Evolutionary conservation across 2,113 vertebrate genomes (phyloP).

Genomic region (Sinocyclocheilus rhinocerous): DNA sequence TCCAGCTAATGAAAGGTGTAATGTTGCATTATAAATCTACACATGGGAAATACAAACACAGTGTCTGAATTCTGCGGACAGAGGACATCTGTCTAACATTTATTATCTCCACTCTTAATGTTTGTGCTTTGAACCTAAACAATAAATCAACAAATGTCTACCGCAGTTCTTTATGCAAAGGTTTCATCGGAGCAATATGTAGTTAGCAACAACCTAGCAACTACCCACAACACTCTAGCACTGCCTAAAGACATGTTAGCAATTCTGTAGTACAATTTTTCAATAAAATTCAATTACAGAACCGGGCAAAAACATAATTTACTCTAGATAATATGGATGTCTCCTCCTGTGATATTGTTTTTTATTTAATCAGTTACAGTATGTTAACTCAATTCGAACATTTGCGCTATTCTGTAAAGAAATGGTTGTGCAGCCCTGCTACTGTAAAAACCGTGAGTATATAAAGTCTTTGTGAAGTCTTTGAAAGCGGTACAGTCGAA

Average conservation of each 20-base stretch:
- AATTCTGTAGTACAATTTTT: not conserved
- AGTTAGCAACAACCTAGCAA: not conserved
- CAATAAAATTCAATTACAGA: not conserved
- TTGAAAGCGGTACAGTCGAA: slow-evolving; percentile 50
- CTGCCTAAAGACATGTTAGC: not conserved
- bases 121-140: not conserved
- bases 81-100: not conserved
- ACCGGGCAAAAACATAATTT: not conserved
- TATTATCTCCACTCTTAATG: not conserved
- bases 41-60: slow-evolving; percentile 8
- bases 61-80: slow-evolving; percentile 19
- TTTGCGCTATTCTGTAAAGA: too few species aligned
- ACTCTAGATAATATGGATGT: not conserved
- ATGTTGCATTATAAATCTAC: slow-evolving; percentile 48
- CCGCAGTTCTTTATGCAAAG: not conserved
- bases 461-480: slow-evolving; percentile 57
- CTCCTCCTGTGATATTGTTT: not conserved
- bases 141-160: not conserved
- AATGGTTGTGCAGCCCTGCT: not conserved
- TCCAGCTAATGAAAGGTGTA: slow-evolving; percentile 52
- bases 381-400: not conserved
- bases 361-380: not conserved
- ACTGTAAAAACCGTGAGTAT: not conserved
- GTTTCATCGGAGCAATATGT: not conserved
- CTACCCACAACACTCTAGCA: not conserved